A percentile compares a stretch with the other conserved stretches of the same genome.
Conservation (phyloP, 2,797 vertebrate genomes). For the Xerus rutilus region DNA sequence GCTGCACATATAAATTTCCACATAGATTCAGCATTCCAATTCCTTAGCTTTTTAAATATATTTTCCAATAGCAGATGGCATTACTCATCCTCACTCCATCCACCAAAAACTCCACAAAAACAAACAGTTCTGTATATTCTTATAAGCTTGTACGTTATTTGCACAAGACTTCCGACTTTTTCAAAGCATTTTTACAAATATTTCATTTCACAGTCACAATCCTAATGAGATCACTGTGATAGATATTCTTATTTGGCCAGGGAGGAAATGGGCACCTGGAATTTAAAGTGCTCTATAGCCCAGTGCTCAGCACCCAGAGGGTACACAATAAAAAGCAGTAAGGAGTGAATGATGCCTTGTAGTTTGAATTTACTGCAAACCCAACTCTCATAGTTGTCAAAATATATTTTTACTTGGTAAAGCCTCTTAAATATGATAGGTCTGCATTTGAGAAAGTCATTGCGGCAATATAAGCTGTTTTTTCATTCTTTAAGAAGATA, state of each 20-base stretch:
- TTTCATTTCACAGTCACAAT: slow-evolving; percentile 5
- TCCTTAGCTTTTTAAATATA: slow-evolving; percentile 20
- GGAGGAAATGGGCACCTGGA: neutral
- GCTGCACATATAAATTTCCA: neutral
- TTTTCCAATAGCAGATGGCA: neutral
- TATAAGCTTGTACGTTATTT: neutral
- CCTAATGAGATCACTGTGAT: slow-evolving; percentile 35
- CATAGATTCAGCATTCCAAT: neutral
- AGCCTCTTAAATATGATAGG: neutral
- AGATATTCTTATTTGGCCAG: neutral
- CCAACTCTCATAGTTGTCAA: neutral
- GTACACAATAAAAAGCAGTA: neutral
- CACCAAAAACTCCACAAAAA: neutral
- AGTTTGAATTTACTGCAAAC: neutral
- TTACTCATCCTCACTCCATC: neutral
- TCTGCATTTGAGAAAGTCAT: slow-evolving; percentile 5
- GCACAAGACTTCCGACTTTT: neutral
- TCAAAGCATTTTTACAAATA: slow-evolving; percentile 16
- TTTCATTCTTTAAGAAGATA: neutral
- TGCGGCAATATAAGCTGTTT: neutral
- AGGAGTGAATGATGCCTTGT: slow-evolving; percentile 8
- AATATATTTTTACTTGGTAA: slow-evolving; percentile 7
- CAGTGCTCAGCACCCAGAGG: neutral
- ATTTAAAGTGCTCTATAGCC: neutral
- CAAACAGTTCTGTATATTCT: neutral